Evolutionary conservation across 2,113 vertebrate species (phyloP), one percentile per base, ranked within the genome.

Genomic region (Piaya cayana): DNA sequence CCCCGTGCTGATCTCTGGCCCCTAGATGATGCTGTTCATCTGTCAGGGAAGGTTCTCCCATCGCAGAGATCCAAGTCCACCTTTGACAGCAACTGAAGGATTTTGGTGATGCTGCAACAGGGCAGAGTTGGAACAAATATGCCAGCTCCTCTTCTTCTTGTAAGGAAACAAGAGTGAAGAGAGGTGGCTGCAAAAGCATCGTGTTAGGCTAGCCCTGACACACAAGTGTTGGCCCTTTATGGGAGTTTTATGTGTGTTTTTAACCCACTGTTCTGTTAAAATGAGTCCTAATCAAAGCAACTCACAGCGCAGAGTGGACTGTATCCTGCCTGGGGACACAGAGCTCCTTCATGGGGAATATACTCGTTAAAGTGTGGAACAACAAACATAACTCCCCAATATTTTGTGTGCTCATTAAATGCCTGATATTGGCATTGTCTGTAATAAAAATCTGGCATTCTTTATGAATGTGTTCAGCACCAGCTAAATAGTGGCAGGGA

Each of bases 311-410:
- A 8, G 63, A 8, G 65, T 43, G 79, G 65, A 78, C 70, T 45
- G 65, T n/a, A 27, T 26, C 34, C 82, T 49, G 93, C 85, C 88
- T 47, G 80, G 53, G 93, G 56, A 60, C 71, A 36, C 45, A 7
- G 90, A 69, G 92, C 68, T 64, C 60, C 42, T 64, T 60, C 56
- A 15, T 3, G 27, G 91, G 93, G 92, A 93, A 76, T 6, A 47
- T 1, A 88, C 96, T 96, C 76, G 12, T 96, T 97, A 92, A 96
- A 97, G 81, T 1, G 39, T 67, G 58, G 91, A 91, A 96, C 15
- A 78, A 43, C 84, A 96, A 93, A 55, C 88, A n/a, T 26, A 86
- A 30, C 50, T 87, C 91, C 92, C 89, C 55, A 53, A 21, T 70
- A 47, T 39, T 47, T 59, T 58, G 53, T 68, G 14, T 86, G 64